These are phyloP conservation scores for Megalops cyprinoides DNA, from an alignment of 2,797 vertebrate species.

Conservation along the genomic window DNA sequence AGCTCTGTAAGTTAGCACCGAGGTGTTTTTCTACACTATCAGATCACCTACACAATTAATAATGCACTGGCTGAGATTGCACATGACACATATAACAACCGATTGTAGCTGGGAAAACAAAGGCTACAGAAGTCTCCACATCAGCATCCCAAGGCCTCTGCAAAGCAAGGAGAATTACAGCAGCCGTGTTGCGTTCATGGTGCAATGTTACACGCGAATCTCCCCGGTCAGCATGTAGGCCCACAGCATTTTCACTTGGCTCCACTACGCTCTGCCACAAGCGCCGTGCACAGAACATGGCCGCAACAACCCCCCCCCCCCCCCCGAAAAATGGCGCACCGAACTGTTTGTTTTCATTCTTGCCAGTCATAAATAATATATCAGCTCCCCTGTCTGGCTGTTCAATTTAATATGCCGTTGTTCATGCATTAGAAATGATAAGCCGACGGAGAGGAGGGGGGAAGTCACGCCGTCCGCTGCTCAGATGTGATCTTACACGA, in stretches of 20 bases:
- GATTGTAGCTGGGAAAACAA: not conserved
- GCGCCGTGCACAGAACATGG: not conserved
- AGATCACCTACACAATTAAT: not conserved
- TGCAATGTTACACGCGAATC: not conserved
- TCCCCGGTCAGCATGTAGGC: not conserved
- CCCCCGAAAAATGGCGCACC: not conserved
- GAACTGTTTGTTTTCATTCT: constrained; percentile 63
- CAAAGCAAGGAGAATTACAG: not conserved
- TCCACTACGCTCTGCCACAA: not conserved
- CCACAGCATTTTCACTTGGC: not conserved
- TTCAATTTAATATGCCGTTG: constrained; percentile 55
- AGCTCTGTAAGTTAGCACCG: not conserved
- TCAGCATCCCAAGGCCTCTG: not conserved
- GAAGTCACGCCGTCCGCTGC: constrained; percentile 18
- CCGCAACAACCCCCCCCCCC: not conserved
- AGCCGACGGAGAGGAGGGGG: constrained; percentile 39
- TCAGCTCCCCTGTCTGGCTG: constrained; percentile 60
- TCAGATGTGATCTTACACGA: constrained; percentile 55
- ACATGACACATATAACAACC: not conserved
- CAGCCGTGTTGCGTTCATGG: not conserved
- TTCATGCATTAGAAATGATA: constrained; percentile 66
- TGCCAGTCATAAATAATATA: constrained; percentile 68
- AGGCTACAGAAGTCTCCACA: not conserved
- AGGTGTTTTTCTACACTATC: not conserved
- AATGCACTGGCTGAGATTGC: not conserved